Evolutionary conservation across 2,113 vertebrate genomes (phyloP).

Genomic region (Pteruthius melanotis): DNA sequence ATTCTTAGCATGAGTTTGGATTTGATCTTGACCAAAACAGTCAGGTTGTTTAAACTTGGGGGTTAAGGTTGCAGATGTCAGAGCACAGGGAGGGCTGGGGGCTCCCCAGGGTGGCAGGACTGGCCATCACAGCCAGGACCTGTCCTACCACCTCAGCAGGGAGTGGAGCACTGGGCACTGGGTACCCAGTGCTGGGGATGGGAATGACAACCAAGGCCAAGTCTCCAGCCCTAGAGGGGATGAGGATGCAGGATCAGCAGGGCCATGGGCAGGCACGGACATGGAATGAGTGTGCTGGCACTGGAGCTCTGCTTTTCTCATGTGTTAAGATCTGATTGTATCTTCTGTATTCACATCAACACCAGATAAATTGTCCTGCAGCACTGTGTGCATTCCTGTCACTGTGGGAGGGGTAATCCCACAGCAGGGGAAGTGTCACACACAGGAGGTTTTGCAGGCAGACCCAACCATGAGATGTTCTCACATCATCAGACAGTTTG

Average conservation of each 20-base stretch:
- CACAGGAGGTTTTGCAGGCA: neutral
- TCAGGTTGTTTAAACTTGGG: neutral
- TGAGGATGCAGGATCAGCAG: neutral
- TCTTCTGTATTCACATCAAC: neutral
- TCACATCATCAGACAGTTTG: neutral
- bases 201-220: too few relatives aligned
- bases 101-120: neutral
- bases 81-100: neutral
- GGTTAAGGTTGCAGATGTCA: rapidly evolving
- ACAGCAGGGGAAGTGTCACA: neutral
- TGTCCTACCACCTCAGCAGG: too few relatives aligned
- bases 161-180: neutral
- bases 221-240: rapidly evolving
- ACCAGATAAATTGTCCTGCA: neutral
- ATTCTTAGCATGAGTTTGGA: neutral
- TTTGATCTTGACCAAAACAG: neutral
- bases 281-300: rapidly evolving
- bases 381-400: neutral
- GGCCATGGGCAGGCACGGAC: neutral
- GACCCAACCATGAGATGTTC: neutral
- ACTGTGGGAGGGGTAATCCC: neutral
- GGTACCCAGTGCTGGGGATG: neutral
- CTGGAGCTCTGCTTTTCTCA: neutral
- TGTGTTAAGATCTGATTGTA: neutral
- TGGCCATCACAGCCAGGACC: neutral